Base-by-base conservation (phyloP, 1,140 invertebrate genomes). In the Drosophila dunni region DNA sequence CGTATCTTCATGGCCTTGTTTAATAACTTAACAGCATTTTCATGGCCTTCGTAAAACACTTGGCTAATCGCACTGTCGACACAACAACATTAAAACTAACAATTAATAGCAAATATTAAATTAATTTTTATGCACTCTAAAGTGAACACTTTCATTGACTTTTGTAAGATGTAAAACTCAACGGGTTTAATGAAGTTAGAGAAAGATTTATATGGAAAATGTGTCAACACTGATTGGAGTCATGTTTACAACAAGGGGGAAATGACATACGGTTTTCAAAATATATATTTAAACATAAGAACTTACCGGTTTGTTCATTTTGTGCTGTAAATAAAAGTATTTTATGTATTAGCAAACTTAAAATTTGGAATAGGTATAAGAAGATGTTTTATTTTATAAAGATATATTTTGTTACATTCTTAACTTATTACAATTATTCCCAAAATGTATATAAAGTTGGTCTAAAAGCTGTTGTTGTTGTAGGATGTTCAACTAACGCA, bases 1-100 rank as follows among this genome's bases (percentile, higher is more conserved):
- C 24, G 50, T 75, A 82, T 78, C 79, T 71, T 17, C 11, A 66
- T 50, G 64, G 20, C 20, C 48, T 20, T 44, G 8, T 50, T 46
- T 53, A 60, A 66, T 78, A 73, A 65, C 29, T 48, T 4, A 8
- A n/a, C 9, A 46, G 50, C 24, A 63, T 62, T 62, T 42, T 33
- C 9, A 48, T 56, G n/a, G 11, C 24, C 34, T 0, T 24, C 1
- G 10, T 0, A 4, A 29, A 44, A n/a, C 46, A 58, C 44, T 73
- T 53, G 15, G 8, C 24, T 34, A 53, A 74, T 68, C 42, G 68
- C 15, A 34, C 38, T 34, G 50, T 2, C 20, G 70, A 15, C 42
- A 63, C 24, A 53, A 53, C 45, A 44, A 20, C 34, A 51, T 63
- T 42, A 50, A 48, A 20, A 44, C 69, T 5, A 9, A 48, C 4